Conservation (phyloP, 2,888 invertebrate species). For the Ptilodon capucinus region DNA sequence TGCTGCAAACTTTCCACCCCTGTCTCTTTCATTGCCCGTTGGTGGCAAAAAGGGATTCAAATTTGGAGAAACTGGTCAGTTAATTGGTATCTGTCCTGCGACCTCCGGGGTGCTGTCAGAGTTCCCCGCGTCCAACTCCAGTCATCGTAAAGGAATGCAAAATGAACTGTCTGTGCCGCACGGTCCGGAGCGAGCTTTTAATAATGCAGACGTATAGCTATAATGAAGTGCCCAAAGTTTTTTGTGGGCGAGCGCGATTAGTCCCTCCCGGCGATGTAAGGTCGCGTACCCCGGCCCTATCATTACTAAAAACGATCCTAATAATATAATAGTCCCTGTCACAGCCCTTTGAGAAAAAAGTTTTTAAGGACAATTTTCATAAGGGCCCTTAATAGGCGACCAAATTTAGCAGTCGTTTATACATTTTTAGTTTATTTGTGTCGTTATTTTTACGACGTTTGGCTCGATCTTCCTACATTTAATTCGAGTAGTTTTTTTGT, state of each 20-base stretch:
- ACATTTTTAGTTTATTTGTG: constrained; percentile 59
- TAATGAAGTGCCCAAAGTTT: constrained; percentile 76
- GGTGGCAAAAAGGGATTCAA: constrained; percentile 31
- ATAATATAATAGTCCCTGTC: constrained; percentile 82
- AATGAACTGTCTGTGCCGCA: constrained; percentile 46
- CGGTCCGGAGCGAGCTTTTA: constrained; percentile 38
- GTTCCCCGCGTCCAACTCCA: constrained; percentile 27
- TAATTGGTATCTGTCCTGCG: constrained; percentile 55
- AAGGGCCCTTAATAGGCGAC: constrained; percentile 62
- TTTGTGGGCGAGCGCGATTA: constrained; percentile 67
- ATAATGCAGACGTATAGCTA: constrained; percentile 44
- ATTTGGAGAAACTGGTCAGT: constrained; percentile 47
- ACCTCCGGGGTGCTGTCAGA: constrained; percentile 32
- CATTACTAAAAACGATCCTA: constrained; percentile 79
- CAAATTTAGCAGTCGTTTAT: constrained; percentile 71
- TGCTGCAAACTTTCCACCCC: constrained; percentile 26
- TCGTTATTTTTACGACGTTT: constrained; percentile 44
- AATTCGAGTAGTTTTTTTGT: constrained; percentile 39
- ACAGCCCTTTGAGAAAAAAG: constrained; percentile 69
- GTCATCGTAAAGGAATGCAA: constrained; percentile 63
- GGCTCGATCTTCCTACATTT: constrained; percentile 37
- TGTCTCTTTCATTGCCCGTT: constrained; percentile 27
- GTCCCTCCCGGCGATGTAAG: constrained; percentile 68
- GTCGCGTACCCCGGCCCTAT: constrained; percentile 72
- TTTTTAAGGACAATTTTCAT: constrained; percentile 75